Base-by-base conservation (phyloP, 1,140 invertebrate species). In the Papilio polytes region DNA sequence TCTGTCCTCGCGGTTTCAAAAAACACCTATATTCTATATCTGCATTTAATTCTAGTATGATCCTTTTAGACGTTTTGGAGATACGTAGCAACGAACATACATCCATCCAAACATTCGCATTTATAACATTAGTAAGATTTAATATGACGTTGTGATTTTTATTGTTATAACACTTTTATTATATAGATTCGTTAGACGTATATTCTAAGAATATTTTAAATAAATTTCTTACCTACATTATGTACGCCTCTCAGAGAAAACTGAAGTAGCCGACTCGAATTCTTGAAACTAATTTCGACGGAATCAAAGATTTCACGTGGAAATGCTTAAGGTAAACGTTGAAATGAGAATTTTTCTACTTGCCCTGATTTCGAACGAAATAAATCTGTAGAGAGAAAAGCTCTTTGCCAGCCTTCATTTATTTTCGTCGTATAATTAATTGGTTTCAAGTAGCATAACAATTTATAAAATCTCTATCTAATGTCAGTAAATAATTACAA, bases 321-420 rank as follows among this genome's bases (percentile, higher is more conserved):
- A 74, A 83, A 80, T 78, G 78, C 74, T 51, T 18, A 56, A 83
- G 41, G 76, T 80, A 83, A 80, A 82, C 74, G 74, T 78, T 80
- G 41, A 78, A 80, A 80, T 73, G 74, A 80, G 59, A 66, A 80
- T 72, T 63, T 80, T 82, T 48, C 77, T 63, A 51, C 72, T 78
- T 72, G 36, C 36, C 26, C 46, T 7, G 79, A 48, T 53, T 73
- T 63, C 20, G 22, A 20, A 78, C 56, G 77, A 78, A 73, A 48
- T 81, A 73, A 46, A 80, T 80, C 48, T 66, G 36, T 78, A 13
- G 36, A 36, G 63, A 59, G 20, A 66, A 66, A 78, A 48, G 59
- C 59, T 46, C 77, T 63, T 78, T 63, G 31, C 56, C 53, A 46
- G 59, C n/a, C 56, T n/a, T 78, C 59, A 78, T 78, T 78, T 78